A percentile compares a stretch with the other conserved stretches of the same genome.
Evolutionary conservation across 2,113 vertebrate genomes (phyloP).

Genomic region (Bos indicus): DNA sequence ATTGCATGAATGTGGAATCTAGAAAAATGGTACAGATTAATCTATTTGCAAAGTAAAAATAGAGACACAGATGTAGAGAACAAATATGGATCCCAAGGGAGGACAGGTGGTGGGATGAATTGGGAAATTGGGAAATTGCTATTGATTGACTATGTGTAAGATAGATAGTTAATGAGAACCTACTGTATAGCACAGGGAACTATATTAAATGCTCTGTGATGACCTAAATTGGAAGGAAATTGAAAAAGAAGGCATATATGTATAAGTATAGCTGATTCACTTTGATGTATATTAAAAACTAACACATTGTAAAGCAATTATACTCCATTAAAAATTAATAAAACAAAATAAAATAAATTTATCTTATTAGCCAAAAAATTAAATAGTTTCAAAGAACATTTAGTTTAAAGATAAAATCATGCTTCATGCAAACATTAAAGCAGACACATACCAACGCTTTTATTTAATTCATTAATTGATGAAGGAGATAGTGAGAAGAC

Average conservation of each 20-base stretch:
- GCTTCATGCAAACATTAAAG: background rate
- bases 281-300: background rate
- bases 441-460: background rate
- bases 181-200: background rate
- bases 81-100: background rate
- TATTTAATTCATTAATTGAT: conserved; percentile 2
- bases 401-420: background rate
- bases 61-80: background rate
- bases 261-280: background rate
- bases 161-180: background rate
- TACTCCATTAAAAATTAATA: background rate
- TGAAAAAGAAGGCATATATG: background rate
- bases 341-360: background rate
- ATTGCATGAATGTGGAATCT: background rate
- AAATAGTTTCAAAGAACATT: background rate
- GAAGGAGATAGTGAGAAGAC: background rate
- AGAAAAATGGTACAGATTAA: background rate
- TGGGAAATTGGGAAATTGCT: background rate
- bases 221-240: background rate
- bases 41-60: background rate
- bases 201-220: background rate
- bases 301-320: background rate
- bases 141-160: background rate
- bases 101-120: background rate
- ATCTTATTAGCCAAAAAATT: background rate